A percentile compares a stretch with the other conserved stretches of the same genome.
Evolutionary conservation across 1,140 invertebrate genomes (phyloP).

Genomic region (Aphidius ervi): DNA sequence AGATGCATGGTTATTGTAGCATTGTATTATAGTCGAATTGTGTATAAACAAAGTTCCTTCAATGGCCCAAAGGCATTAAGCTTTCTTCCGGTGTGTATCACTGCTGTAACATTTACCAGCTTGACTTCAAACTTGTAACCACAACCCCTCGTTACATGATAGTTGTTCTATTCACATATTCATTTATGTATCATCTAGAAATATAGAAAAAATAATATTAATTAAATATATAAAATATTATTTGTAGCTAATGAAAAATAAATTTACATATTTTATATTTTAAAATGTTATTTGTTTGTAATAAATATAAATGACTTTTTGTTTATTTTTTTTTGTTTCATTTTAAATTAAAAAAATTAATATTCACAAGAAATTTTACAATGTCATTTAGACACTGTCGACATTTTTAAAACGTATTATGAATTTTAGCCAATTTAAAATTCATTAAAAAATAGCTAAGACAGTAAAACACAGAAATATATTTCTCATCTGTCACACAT

Average conservation of each 20-base stretch:
- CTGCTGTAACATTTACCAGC: conserved; percentile 34
- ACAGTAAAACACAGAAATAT: conserved; percentile 18
- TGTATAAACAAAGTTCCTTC: too few relatives aligned
- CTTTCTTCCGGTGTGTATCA: conserved; percentile 32
- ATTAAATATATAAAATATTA: conserved; percentile 7
- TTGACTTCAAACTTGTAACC: conserved; percentile 9
- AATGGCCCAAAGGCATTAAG: conserved; percentile 39
- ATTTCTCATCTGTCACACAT: conserved; percentile 31
- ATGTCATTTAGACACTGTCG: conserved; percentile 47
- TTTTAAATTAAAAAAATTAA: conserved; percentile 24
- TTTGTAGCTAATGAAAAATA: background rate
- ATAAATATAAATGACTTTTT: background rate
- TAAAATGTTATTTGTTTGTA: too few relatives aligned
- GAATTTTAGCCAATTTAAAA: conserved; percentile 52
- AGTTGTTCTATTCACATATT: conserved; percentile 5
- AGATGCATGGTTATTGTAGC: too few relatives aligned
- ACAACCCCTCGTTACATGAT: conserved; percentile 11
- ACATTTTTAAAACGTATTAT: conserved; percentile 39
- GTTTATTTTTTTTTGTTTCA: background rate
- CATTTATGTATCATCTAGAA: conserved; percentile 2
- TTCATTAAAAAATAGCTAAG: conserved; percentile 44
- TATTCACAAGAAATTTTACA: conserved; percentile 43
- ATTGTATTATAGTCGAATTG: too few relatives aligned
- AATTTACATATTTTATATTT: background rate
- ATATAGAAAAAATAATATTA: background rate